Percentiles rank a stretch among this genome's conserved stretches.
Evolutionary conservation across 1,140 invertebrate species (phyloP).

Genomic region (Plectus sambesii): DNA sequence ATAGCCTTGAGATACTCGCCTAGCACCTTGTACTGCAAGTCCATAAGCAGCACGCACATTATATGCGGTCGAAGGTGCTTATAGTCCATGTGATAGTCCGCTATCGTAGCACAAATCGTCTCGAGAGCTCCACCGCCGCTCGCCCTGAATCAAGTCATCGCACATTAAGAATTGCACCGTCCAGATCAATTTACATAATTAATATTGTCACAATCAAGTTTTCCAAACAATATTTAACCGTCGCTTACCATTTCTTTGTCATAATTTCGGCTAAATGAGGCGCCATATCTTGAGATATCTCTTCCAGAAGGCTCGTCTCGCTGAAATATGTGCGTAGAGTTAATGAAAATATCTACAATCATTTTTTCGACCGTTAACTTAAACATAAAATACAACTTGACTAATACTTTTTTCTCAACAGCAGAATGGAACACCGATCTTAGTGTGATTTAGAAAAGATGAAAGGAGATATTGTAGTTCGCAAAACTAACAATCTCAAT

Average conservation of each 20-base stretch:
- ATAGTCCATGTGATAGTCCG: slow-evolving; percentile 30
- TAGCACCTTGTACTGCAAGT: slow-evolving; percentile 27
- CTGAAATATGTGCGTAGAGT: no score
- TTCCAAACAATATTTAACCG: not conserved
- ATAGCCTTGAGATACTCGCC: slow-evolving; percentile 30
- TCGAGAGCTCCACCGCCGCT: slow-evolving; percentile 18
- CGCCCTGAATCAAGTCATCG: no score
- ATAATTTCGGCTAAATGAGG: slow-evolving; percentile 27
- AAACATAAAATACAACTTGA: no score
- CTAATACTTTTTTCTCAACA: no score
- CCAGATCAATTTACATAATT: not conserved
- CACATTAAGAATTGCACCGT: no score
- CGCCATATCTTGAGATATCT: slow-evolving; percentile 25
- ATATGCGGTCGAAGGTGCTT: slow-evolving; percentile 26
- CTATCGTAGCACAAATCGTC: slow-evolving; percentile 31
- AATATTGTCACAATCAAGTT: not conserved
- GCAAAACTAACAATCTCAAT: no score
- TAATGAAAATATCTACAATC: no score
- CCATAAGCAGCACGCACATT: slow-evolving; percentile 18
- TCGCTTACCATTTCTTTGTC: slow-evolving; percentile 22
- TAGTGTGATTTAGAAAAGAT: no score
- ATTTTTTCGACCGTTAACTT: no score
- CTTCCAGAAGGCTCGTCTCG: slow-evolving; percentile 27
- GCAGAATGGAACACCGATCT: no score
- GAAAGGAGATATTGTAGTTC: no score